phyloP scores from a whole-genome alignment of 35 echinoderm and acorn worm species.

The Diadema setosum region DNA sequence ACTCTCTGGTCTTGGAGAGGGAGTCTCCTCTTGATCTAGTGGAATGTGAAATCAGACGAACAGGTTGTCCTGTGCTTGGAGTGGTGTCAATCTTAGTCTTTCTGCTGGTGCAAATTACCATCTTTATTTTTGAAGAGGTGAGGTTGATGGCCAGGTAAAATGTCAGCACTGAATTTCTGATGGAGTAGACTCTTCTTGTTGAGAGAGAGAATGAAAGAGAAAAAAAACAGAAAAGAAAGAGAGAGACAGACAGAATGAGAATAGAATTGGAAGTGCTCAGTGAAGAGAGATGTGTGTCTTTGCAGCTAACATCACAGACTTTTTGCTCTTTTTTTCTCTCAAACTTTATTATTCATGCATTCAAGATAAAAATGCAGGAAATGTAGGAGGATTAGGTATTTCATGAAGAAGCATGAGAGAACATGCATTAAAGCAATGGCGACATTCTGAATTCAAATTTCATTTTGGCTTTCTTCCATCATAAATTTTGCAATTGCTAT shows the following conservation, averaged over 20 bases:
- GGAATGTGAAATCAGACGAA: background rate
- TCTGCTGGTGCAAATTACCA: background rate
- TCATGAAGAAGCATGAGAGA: too few relatives aligned
- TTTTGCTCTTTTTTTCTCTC: too few relatives aligned
- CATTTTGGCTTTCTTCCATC: too few relatives aligned
- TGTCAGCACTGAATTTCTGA: background rate
- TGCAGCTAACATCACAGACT: too few relatives aligned
- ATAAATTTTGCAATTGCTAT: too few relatives aligned
- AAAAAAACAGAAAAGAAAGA: background rate
- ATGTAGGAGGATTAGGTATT: too few relatives aligned
- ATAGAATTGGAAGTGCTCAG: background rate
- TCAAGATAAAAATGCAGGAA: too few relatives aligned
- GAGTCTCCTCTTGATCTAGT: too few relatives aligned
- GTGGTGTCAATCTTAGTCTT: background rate
- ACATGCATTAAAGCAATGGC: too few relatives aligned
- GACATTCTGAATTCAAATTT: too few relatives aligned
- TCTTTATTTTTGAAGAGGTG: background rate
- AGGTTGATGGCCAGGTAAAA: background rate
- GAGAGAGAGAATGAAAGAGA: background rate
- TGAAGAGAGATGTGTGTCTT: background rate
- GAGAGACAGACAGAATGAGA: background rate
- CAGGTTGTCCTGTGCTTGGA: background rate
- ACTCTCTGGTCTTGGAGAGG: too few relatives aligned
- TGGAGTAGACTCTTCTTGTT: background rate
- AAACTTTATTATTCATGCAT: too few relatives aligned